Conservation (phyloP, 2,797 vertebrate species). For the Acomys russatus region DNA sequence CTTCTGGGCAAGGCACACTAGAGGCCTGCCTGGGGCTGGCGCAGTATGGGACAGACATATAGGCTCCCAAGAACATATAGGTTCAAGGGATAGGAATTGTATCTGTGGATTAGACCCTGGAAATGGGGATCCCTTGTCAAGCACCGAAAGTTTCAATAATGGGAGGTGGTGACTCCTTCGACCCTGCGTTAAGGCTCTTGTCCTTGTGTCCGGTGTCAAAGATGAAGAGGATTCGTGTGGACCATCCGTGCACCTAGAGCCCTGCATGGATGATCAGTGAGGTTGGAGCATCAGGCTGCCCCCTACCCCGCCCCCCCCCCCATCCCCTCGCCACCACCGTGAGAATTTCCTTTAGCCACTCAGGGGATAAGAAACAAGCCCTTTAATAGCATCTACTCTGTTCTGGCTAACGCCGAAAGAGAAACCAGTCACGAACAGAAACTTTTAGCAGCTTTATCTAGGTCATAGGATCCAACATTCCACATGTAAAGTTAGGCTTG, state of each 20-base stretch:
- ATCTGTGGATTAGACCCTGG: background rate
- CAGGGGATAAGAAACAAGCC: background rate
- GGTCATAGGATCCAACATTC: background rate
- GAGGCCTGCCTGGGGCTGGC: background rate
- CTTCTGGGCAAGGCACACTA: background rate
- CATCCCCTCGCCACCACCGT: background rate
- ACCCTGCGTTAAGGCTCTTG: rapidly evolving
- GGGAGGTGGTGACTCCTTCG: background rate
- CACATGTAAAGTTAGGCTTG: background rate
- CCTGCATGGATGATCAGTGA: background rate
- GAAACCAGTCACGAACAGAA: background rate
- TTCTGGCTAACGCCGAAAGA: background rate
- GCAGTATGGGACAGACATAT: background rate
- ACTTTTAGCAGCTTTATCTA: background rate
- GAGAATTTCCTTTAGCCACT: background rate
- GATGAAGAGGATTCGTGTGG: background rate
- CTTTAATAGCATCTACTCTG: background rate
- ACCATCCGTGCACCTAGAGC: rapidly evolving
- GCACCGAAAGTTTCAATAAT: background rate
- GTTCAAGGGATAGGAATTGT: no score
- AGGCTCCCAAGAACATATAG: background rate
- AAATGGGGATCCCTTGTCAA: background rate
- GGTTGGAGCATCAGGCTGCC: background rate
- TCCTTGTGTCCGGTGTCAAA: background rate
- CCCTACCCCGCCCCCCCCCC: rapidly evolving